Percentiles rank a stretch among this genome's conserved stretches.
Evolutionary conservation across 2,113 vertebrate species (phyloP).

Genomic region (Sialia sialis): DNA sequence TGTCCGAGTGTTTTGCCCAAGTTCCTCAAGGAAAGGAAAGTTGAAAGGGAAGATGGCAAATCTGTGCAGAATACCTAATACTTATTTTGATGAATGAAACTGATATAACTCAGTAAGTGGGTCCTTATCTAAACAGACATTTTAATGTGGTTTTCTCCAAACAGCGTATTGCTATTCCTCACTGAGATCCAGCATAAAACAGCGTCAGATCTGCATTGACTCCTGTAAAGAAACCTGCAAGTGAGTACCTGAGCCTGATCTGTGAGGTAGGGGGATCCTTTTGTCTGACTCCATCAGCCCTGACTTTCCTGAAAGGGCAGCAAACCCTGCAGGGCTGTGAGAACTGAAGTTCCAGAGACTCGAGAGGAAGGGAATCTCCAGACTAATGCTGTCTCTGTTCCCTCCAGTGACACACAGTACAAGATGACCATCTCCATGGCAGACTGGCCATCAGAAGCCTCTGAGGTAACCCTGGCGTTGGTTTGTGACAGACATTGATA

Average conservation of each 20-base stretch:
- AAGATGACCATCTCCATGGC: conserved; percentile 85
- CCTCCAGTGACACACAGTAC: conserved; percentile 76
- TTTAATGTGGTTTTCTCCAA: neutral
- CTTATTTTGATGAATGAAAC: neutral
- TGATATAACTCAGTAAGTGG: neutral
- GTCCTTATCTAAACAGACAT: neutral
- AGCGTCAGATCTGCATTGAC: conserved; percentile 72
- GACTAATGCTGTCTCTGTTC: neutral
- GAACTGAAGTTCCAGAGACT: neutral
- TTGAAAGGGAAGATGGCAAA: neutral
- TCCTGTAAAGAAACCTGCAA: conserved; percentile 81
- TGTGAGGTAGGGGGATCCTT: neutral
- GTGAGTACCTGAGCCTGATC: conserved; percentile 37
- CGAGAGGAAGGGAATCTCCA: neutral
- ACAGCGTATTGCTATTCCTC: conserved; percentile 73
- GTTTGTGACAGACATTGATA: neutral
- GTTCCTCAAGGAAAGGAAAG: neutral
- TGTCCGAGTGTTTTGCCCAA: neutral
- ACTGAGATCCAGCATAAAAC: conserved; percentile 43
- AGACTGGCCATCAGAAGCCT: conserved; percentile 78
- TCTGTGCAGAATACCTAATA: neutral
- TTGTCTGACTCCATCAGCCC: neutral
- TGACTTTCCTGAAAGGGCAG: neutral
- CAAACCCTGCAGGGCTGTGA: neutral
- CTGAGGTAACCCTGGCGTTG: conserved; percentile 63